Conservation (phyloP, 2,888 invertebrate species). For the Craniophora ligustri region DNA sequence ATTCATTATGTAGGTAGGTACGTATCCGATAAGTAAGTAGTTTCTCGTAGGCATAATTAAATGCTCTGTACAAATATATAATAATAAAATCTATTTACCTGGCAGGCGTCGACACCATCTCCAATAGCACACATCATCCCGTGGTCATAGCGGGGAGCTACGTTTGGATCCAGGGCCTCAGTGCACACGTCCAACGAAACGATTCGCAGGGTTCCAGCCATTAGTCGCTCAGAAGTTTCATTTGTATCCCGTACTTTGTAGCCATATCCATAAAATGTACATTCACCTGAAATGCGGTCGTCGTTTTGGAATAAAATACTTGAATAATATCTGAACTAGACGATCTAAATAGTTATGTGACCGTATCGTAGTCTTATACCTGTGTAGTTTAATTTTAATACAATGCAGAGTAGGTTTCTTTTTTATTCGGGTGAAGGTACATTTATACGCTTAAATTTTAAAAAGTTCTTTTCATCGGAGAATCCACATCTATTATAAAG, state of each 20-base stretch:
- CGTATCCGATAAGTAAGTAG: too few species aligned
- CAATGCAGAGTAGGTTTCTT: slow-evolving; percentile 3
- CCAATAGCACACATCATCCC: slow-evolving; percentile 84
- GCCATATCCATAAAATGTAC: slow-evolving; percentile 80
- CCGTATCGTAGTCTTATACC: slow-evolving; percentile 24
- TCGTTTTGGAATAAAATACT: slow-evolving; percentile 15
- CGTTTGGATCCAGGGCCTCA: slow-evolving; percentile 64
- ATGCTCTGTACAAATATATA: too few species aligned
- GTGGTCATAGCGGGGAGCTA: slow-evolving; percentile 70
- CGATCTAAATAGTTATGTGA: slow-evolving; percentile 40
- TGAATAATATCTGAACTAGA: slow-evolving; percentile 41
- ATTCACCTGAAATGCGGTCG: slow-evolving; percentile 70
- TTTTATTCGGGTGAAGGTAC: not conserved
- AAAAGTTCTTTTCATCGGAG: not conserved
- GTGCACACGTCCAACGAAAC: slow-evolving; percentile 78
- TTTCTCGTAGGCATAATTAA: too few species aligned
- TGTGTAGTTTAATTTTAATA: slow-evolving; percentile 21
- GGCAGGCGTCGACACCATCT: slow-evolving; percentile 78
- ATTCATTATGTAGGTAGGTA: too few species aligned
- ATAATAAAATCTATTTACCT: too few species aligned
- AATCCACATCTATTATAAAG: too few species aligned
- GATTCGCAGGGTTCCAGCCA: slow-evolving; percentile 68
- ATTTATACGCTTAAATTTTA: slow-evolving; percentile 10
- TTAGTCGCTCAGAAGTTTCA: slow-evolving; percentile 65
- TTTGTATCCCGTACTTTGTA: slow-evolving; percentile 55